Evolutionary conservation across 2,113 vertebrate species (phyloP).

Genomic region (Corydoras sp.): DNA sequence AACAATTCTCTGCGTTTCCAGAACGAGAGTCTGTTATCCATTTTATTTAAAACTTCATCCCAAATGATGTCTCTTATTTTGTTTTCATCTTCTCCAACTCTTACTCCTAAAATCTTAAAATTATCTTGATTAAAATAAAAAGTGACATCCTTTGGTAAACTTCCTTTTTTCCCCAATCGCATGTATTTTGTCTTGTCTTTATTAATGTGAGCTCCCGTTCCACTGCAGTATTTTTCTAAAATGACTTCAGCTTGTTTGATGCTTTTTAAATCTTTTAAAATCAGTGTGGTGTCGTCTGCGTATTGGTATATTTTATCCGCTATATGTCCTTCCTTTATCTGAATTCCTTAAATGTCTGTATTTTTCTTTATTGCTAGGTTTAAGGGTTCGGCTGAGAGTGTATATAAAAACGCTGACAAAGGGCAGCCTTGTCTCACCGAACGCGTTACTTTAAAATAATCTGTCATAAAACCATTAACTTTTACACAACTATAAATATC

Average conservation of each 20-base stretch:
- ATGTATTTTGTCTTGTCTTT: too few relatives aligned
- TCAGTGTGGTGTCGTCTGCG: not conserved
- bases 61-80: not conserved
- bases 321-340: too few relatives aligned
- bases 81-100: not conserved
- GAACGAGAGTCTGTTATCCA: not conserved
- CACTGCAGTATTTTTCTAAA: too few relatives aligned
- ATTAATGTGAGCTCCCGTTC: too few relatives aligned
- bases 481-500: not conserved
- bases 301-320: not conserved
- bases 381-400: not conserved
- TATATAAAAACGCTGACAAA: not conserved
- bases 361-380: not conserved
- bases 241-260: too few relatives aligned
- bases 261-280: too few relatives aligned
- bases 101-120: not conserved
- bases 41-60: not conserved
- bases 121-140: not conserved
- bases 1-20: not conserved
- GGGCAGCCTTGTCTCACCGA: constrained; percentile 10
- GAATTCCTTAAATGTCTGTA: not conserved
- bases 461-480: not conserved
- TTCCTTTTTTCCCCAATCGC: not conserved
- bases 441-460: not conserved
- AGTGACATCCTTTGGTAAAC: not conserved